phyloP scores from a whole-genome alignment of 2,113 vertebrate genomes.

The Puffinus mauretanicus region DNA sequence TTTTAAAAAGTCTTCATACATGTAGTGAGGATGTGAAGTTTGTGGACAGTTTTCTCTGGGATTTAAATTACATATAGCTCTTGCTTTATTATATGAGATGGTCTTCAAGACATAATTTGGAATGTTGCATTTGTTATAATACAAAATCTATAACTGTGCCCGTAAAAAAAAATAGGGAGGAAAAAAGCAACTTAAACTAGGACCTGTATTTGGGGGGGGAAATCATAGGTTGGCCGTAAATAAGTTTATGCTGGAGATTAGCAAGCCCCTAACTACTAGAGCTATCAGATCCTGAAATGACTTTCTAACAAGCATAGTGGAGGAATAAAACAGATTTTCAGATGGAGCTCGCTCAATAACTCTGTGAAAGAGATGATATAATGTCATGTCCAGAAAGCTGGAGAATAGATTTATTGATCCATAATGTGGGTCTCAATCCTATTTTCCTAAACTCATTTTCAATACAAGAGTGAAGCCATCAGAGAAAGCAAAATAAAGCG shows the following conservation, averaged over 20 bases:
- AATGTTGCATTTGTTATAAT: background rate
- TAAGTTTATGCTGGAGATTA: background rate
- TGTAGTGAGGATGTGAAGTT: background rate
- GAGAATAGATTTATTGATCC: constrained; percentile 2
- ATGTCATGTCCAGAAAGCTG: background rate
- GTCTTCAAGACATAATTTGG: background rate
- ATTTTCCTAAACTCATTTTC: constrained; percentile 12
- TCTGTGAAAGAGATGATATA: background rate
- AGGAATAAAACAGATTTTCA: background rate
- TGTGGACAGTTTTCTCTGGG: background rate
- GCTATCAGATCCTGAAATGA: background rate
- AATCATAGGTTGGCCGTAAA: background rate
- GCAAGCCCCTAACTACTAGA: background rate
- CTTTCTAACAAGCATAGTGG: background rate
- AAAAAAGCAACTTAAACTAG: background rate
- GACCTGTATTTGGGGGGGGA: accelerated
- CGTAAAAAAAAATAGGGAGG: background rate
- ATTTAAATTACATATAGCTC: background rate
- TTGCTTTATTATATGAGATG: background rate
- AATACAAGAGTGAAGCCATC: background rate
- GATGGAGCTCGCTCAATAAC: background rate
- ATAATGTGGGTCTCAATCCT: background rate
- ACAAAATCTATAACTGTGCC: background rate
- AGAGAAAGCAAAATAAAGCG: constrained; percentile 10
- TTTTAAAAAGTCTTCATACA: background rate